phyloP scores from a whole-genome alignment of 2,113 vertebrate species.

The Rattus rattus region DNA sequence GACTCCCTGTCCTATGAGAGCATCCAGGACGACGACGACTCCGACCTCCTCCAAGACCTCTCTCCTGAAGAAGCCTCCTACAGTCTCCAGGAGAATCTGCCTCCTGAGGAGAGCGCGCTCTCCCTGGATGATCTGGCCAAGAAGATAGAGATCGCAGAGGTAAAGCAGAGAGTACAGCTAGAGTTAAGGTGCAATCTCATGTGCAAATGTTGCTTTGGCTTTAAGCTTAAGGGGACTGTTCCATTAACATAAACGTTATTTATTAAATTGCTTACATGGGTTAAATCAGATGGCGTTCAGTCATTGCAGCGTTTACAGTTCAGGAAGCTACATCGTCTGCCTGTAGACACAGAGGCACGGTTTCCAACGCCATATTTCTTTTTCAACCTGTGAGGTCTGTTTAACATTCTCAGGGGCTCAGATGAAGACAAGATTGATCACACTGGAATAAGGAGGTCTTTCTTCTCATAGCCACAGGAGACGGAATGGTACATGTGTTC shows the following conservation, averaged over 20 bases:
- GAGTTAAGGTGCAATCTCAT: background rate
- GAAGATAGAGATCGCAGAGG: constrained; percentile 93
- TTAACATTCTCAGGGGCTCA: background rate
- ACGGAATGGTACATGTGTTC: background rate
- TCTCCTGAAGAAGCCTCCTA: constrained; percentile 84
- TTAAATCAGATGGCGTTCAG: background rate
- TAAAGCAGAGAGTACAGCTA: constrained; percentile 81
- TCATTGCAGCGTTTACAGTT: background rate
- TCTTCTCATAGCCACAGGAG: background rate
- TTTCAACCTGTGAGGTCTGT: background rate
- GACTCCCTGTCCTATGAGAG: constrained; percentile 76
- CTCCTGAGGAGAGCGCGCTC: constrained; percentile 88
- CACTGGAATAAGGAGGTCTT: constrained; percentile 39
- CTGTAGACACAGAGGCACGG: background rate
- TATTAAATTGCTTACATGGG: background rate
- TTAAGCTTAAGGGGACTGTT: background rate
- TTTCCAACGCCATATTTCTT: background rate
- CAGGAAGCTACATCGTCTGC: background rate
- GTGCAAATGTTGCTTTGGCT: background rate
- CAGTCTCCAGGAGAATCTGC: constrained; percentile 84
- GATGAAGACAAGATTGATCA: background rate
- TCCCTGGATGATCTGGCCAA: constrained; percentile 95
- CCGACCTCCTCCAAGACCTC: constrained; percentile 83
- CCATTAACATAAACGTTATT: background rate
- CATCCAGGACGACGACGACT: constrained; percentile 84